Evolutionary conservation across 2,888 invertebrate species (phyloP).

Genomic region (Cantharis rufa): DNA sequence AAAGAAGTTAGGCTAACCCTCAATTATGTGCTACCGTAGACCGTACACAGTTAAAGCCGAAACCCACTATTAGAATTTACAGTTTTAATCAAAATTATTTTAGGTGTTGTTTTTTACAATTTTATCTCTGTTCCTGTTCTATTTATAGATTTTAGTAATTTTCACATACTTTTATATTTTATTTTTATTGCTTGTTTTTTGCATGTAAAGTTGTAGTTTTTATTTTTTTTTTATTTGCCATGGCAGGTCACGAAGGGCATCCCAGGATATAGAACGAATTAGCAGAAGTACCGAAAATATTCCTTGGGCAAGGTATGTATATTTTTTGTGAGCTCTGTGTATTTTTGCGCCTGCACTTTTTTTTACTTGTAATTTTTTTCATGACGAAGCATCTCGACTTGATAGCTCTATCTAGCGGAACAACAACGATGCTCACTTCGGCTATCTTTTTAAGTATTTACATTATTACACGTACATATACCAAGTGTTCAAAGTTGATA

Average conservation of each 20-base stretch:
- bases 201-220: conserved; percentile 34
- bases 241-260: conserved; percentile 84
- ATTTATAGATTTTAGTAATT: conserved; percentile 23
- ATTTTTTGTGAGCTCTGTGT: not conserved
- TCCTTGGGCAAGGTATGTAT: conserved; percentile 51
- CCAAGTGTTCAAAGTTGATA: not conserved
- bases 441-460: not conserved
- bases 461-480: not conserved
- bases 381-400: not conserved
- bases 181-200: conserved; percentile 32
- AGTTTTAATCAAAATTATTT: not conserved
- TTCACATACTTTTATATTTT: conserved; percentile 35
- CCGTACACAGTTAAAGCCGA: too few species aligned
- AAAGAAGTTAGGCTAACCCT: not conserved
- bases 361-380: not conserved
- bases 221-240: conserved; percentile 48
- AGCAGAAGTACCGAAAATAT: conserved; percentile 47
- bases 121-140: conserved; percentile 4
- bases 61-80: not conserved
- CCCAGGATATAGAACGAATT: conserved; percentile 73
- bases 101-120: not conserved
- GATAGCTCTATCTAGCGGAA: not conserved
- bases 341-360: not conserved
- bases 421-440: not conserved
- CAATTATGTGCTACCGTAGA: not conserved